phyloP scores from a whole-genome alignment of 2,888 invertebrate species.

The Tachina grossa region DNA sequence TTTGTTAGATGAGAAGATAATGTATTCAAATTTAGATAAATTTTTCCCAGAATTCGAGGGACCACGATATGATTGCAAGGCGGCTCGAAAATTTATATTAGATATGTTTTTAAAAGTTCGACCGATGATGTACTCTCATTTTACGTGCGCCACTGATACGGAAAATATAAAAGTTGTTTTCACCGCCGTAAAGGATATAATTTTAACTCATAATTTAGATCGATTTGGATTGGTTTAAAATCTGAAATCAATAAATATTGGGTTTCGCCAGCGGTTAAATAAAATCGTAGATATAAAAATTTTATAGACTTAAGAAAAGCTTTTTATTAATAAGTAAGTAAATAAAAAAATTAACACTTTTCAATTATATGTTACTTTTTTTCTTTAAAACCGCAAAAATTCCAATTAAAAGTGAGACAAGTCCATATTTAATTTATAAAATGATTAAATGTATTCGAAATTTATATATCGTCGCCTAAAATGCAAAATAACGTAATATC shows the following conservation, averaged over 20 bases:
- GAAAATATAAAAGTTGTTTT: constrained; percentile 61
- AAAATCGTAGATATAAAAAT: background rate
- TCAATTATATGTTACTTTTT: constrained; percentile 3
- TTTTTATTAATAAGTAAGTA: background rate
- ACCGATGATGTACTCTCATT: constrained; percentile 48
- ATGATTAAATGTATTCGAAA: constrained; percentile 13
- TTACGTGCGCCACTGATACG: constrained; percentile 65
- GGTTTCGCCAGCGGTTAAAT: background rate
- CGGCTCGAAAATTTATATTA: constrained; percentile 52
- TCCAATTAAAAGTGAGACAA: background rate
- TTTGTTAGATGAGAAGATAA: constrained; percentile 90
- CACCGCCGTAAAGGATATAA: constrained; percentile 52
- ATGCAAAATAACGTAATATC: too few relatives aligned
- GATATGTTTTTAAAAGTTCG: constrained; percentile 47
- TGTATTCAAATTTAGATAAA: constrained; percentile 98
- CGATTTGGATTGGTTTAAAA: constrained; percentile 43
- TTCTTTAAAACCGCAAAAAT: constrained; percentile 43
- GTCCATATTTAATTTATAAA: background rate
- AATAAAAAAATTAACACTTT: background rate
- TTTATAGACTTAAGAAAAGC: background rate
- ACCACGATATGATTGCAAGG: constrained; percentile 8
- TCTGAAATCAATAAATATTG: background rate
- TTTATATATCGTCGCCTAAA: too few relatives aligned
- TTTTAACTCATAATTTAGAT: constrained; percentile 46
- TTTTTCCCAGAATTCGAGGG: constrained; percentile 92